Evolutionary conservation across 2,113 vertebrate species (phyloP).

Genomic region (Neodon shergylaensis): DNA sequence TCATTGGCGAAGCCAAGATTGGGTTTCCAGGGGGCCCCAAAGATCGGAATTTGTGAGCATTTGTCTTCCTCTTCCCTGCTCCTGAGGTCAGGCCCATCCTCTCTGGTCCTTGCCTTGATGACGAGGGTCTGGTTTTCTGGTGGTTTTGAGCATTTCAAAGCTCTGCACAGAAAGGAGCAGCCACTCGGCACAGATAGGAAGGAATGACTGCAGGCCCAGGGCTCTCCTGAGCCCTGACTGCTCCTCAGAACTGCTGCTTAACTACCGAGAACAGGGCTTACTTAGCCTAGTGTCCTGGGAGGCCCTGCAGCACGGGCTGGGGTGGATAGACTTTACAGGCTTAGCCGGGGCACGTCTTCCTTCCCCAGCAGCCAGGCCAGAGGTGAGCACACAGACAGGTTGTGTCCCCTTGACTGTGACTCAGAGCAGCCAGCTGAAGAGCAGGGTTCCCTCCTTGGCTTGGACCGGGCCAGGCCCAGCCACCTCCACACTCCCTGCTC

Average conservation of each 20-base stretch:
- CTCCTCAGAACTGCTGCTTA: not conserved
- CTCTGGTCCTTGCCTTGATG: not conserved
- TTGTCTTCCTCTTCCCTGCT: too few species aligned
- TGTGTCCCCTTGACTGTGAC: conserved; percentile 59
- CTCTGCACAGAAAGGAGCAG: not conserved
- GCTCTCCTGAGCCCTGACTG: not conserved
- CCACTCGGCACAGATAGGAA: accelerated
- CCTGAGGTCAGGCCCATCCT: not conserved
- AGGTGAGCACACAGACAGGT: conserved; percentile 2
- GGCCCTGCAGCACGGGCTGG: not conserved
- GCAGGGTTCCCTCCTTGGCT: conserved; percentile 43
- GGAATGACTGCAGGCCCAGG: not conserved
- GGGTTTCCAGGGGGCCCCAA: not conserved
- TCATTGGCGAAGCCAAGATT: not conserved
- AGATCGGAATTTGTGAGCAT: not conserved
- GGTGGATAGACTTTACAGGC: not conserved
- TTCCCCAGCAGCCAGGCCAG: not conserved
- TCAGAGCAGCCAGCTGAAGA: not conserved
- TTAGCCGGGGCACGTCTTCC: not conserved
- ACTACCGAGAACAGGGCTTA: not conserved
- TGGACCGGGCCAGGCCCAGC: not conserved
- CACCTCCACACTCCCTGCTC: conserved; percentile 2
- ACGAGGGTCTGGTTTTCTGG: not conserved
- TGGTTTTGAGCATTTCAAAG: not conserved
- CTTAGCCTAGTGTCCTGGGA: not conserved